Evolutionary conservation across 1,140 invertebrate species (phyloP).

Genomic region (Ganaspis sp.): DNA sequence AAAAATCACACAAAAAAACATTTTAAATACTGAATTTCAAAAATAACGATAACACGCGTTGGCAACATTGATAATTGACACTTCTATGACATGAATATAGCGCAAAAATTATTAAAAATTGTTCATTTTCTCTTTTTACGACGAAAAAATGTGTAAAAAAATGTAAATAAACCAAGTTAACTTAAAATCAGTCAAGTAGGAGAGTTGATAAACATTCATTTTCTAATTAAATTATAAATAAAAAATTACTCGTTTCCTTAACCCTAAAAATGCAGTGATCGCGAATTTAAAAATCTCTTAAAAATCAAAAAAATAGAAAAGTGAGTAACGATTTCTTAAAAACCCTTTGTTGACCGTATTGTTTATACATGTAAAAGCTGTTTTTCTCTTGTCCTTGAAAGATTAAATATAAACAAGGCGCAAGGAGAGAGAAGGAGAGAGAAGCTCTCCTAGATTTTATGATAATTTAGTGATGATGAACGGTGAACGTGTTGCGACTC

Average conservation of each 20-base stretch:
- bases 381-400: conserved; percentile 6
- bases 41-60: neutral
- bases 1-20: no score
- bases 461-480: neutral
- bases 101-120: neutral
- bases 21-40: no score
- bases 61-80: neutral
- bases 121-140: neutral
- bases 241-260: no score
- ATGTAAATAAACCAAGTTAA: no score
- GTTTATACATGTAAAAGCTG: conserved; percentile 1
- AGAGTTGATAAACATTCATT: no score
- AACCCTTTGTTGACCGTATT: neutral
- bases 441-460: conserved; percentile 2
- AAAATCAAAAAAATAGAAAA: neutral
- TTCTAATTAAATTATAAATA: no score
- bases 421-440: neutral
- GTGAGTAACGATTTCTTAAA: neutral
- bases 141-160: neutral
- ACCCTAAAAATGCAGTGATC: no score
- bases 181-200: no score
- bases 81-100: neutral
- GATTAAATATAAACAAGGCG: conserved; percentile 6
- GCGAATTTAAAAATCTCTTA: no score
- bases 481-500: conserved; percentile 7